Conservation (phyloP, 2,113 vertebrate species). For the Pelecanus crispus region DNA sequence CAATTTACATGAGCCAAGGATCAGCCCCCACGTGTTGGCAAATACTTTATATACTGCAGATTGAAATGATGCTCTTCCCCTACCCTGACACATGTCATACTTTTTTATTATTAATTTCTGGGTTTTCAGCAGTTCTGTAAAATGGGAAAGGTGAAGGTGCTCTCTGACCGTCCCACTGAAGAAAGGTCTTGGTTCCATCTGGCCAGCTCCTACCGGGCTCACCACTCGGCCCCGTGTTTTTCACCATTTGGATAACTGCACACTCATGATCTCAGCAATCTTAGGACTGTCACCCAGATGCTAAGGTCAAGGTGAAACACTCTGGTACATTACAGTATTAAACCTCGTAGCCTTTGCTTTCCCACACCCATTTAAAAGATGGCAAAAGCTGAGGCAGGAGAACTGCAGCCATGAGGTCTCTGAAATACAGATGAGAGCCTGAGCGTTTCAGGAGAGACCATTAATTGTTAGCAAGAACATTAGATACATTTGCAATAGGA, state of each 20-base stretch:
- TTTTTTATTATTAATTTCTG: not conserved
- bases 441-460: not conserved
- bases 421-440: not conserved
- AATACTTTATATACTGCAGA: not conserved
- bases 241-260: too few relatives aligned
- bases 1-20: not conserved
- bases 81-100: not conserved
- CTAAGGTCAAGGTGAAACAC: not conserved
- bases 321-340: not conserved
- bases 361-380: not conserved
- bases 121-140: not conserved
- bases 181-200: not conserved
- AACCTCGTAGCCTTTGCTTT: not conserved
- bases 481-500: not conserved
- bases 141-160: not conserved
- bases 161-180: not conserved
- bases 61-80: not conserved
- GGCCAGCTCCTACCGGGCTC: not conserved
- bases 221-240: rapidly evolving
- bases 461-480: not conserved
- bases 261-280: not conserved
- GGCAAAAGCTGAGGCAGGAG: not conserved
- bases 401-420: not conserved
- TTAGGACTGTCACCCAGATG: not conserved
- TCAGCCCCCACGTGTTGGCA: not conserved